Conservation (phyloP, 1,140 invertebrate genomes). For the Anastrepha obliqua region DNA sequence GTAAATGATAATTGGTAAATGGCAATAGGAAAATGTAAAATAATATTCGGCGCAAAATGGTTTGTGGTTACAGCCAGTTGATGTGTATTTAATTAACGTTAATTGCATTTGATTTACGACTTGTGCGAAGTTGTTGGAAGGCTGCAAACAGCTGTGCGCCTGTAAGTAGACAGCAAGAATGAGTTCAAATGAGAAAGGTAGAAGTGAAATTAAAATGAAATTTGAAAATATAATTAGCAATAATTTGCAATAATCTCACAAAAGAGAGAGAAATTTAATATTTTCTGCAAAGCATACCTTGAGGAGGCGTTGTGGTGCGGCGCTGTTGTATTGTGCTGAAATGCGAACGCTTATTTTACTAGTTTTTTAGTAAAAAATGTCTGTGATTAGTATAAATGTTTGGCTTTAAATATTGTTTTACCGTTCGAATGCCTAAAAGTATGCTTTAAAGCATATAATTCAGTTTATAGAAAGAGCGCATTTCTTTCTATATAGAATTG, state of each 20-base stretch:
- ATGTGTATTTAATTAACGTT: constrained; percentile 58
- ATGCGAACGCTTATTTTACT: no score
- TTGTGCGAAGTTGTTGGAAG: background rate
- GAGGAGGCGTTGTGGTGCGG: background rate
- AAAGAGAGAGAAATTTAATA: background rate
- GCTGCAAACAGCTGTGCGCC: background rate
- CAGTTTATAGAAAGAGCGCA: background rate
- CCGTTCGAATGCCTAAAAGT: background rate
- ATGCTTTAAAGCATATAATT: background rate
- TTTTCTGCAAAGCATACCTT: background rate
- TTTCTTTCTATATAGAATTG: background rate
- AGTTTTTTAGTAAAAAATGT: no score
- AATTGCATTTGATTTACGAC: constrained; percentile 54
- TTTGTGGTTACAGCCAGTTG: constrained; percentile 43
- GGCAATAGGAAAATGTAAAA: constrained; percentile 12
- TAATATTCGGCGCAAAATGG: background rate
- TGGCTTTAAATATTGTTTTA: no score
- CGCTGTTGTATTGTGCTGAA: no score
- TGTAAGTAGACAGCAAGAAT: background rate
- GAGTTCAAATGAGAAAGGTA: background rate
- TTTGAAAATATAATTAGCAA: background rate
- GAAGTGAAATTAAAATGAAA: background rate
- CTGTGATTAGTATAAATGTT: no score
- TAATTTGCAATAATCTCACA: background rate
- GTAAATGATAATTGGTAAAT: constrained; percentile 28